phyloP scores from a whole-genome alignment of 30 jellyfish, hydroid and myxozoan genomes.

The Hydractinia echinata region DNA sequence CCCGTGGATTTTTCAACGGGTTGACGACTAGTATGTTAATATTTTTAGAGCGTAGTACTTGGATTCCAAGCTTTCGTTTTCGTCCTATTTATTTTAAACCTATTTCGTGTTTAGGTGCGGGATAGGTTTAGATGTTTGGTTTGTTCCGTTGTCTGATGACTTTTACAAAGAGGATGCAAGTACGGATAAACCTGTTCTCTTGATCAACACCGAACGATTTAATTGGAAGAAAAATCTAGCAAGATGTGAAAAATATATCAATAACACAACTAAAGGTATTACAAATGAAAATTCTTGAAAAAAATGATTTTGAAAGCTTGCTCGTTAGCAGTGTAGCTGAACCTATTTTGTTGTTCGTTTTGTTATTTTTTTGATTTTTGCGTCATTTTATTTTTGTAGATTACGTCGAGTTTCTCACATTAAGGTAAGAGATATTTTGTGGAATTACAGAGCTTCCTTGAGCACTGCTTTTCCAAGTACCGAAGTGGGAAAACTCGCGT shows the following conservation, averaged over 20 bases:
- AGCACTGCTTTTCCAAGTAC: no score
- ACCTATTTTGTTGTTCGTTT: background rate
- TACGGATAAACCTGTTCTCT: constrained; percentile 51
- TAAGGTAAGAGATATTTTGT: background rate
- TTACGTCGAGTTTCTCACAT: background rate
- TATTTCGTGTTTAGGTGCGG: constrained; percentile 51
- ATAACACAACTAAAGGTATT: constrained; percentile 5
- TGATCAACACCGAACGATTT: constrained; percentile 66
- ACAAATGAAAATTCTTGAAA: background rate
- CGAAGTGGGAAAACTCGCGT: no score
- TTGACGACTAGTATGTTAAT: background rate
- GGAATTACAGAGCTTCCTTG: no score
- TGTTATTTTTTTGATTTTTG: background rate
- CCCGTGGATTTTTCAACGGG: no score
- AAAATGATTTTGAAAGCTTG: background rate
- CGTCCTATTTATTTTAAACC: background rate
- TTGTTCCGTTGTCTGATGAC: constrained; percentile 57
- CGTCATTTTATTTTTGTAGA: background rate
- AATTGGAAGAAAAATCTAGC: constrained; percentile 53
- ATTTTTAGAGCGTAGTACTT: background rate
- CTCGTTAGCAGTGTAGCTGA: background rate
- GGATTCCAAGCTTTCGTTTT: background rate
- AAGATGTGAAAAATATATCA: constrained; percentile 4
- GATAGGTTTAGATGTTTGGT: constrained; percentile 71
- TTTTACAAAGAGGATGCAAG: constrained; percentile 11